phyloP scores from a whole-genome alignment of 2,797 vertebrate species.

The Lepilemur ruficaudatus region DNA sequence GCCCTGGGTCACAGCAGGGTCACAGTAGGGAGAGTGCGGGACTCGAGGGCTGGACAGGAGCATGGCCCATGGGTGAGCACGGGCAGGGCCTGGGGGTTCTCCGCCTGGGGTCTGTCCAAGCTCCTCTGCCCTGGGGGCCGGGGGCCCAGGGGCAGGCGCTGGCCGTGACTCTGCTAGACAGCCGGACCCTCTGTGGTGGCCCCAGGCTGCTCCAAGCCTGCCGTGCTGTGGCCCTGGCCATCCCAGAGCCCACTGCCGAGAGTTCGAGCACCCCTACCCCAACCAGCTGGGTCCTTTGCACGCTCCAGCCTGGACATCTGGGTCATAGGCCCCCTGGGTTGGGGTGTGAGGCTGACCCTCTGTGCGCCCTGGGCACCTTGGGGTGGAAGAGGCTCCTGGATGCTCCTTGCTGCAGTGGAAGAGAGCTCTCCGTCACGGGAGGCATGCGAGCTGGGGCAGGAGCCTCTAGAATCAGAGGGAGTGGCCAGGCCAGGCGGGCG shows the following conservation, averaged over 20 bases:
- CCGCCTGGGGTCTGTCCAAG: neutral
- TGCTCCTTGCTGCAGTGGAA: neutral
- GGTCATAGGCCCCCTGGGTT: neutral
- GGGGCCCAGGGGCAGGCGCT: neutral
- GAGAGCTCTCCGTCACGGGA: neutral
- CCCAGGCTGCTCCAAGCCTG: neutral
- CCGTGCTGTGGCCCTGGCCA: neutral
- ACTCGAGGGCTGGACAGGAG: neutral
- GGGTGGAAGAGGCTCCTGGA: neutral
- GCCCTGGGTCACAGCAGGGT: neutral
- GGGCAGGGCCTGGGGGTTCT: neutral
- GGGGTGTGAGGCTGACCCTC: neutral
- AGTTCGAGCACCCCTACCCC: neutral
- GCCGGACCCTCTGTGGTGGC: too few relatives aligned
- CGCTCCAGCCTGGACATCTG: fast-evolving
- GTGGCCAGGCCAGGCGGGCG: neutral
- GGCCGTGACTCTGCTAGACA: neutral
- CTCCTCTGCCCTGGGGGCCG: neutral
- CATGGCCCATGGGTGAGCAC: neutral
- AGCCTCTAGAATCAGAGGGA: neutral
- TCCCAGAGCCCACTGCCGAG: neutral
- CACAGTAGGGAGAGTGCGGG: neutral
- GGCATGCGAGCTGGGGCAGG: neutral
- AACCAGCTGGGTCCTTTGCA: neutral
- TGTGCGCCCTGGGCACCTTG: neutral